phyloP scores from a whole-genome alignment of 1,140 invertebrate species.

The Leptoteleia sp. region DNA sequence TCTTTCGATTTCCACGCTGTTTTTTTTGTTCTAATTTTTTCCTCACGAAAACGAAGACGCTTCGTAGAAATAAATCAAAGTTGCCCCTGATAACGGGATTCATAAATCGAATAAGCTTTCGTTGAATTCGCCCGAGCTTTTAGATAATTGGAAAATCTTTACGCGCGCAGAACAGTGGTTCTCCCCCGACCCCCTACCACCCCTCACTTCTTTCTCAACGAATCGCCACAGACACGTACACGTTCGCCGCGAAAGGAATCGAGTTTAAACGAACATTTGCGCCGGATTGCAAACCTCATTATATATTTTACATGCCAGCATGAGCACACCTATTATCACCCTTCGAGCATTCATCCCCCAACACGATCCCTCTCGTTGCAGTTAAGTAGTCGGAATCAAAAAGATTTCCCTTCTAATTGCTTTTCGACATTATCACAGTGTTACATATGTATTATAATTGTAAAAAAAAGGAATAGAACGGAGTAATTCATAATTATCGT shows the following conservation, averaged over 20 bases:
- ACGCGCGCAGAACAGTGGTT: slow-evolving; percentile 2
- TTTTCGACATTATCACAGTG: slow-evolving; percentile 5
- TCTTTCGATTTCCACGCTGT: too few species aligned
- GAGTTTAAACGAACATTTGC: slow-evolving; percentile 1
- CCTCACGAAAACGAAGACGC: too few species aligned
- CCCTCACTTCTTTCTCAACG: slow-evolving; percentile 23
- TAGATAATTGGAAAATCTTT: slow-evolving; percentile 38
- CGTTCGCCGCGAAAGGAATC: neutral
- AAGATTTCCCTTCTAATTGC: neutral
- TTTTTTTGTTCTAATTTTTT: too few species aligned
- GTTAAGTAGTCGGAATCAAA: neutral
- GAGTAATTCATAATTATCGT: slow-evolving; percentile 1
- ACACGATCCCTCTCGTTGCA: neutral
- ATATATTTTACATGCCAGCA: slow-evolving; percentile 14
- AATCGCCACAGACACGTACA: slow-evolving; percentile 2
- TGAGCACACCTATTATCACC: slow-evolving; percentile 4
- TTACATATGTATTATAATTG: slow-evolving; percentile 29
- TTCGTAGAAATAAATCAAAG: slow-evolving; percentile 11
- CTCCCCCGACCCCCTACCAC: too few species aligned
- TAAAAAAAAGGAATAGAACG: too few species aligned
- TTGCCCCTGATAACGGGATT: slow-evolving; percentile 7
- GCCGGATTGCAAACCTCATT: slow-evolving; percentile 4
- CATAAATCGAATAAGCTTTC: slow-evolving; percentile 19
- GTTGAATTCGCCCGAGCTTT: slow-evolving; percentile 22
- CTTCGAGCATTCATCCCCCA: neutral